Evolutionary conservation across 2,797 vertebrate genomes (phyloP).

Genomic region (Tiaroga cobitis): DNA sequence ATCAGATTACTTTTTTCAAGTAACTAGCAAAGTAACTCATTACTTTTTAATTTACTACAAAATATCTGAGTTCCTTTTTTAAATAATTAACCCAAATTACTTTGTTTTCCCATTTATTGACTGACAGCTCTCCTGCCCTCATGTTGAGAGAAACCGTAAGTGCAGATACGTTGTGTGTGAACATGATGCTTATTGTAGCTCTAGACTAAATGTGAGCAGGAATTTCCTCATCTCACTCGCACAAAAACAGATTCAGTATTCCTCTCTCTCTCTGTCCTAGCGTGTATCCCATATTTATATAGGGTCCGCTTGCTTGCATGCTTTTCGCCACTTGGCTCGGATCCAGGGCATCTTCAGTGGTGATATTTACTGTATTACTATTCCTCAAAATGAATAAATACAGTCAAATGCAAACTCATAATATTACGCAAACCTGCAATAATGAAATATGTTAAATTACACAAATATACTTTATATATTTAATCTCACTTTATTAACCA

Average conservation of each 20-base stretch:
- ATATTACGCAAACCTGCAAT: neutral
- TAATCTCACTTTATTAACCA: neutral
- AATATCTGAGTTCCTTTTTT: neutral
- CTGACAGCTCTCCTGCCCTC: neutral
- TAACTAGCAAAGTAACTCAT: neutral
- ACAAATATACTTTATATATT: neutral
- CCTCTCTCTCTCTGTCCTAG: too few relatives aligned
- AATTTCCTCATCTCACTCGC: neutral
- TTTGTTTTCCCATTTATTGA: neutral
- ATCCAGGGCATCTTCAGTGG: too few relatives aligned
- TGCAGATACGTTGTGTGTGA: neutral
- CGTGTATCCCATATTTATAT: too few relatives aligned
- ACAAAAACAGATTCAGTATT: neutral
- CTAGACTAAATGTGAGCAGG: neutral
- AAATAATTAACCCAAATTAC: neutral
- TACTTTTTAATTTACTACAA: neutral
- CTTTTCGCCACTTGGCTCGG: too few relatives aligned
- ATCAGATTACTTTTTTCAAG: neutral
- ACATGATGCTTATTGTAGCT: neutral
- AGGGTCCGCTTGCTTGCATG: too few relatives aligned
- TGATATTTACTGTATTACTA: too few relatives aligned
- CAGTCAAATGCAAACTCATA: neutral
- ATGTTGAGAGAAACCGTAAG: neutral
- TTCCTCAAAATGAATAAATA: neutral
- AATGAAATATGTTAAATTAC: neutral